These are phyloP conservation scores for Dreissena polymorpha DNA, from an alignment of 1,140 invertebrate genomes.

Conservation along the genomic window DNA sequence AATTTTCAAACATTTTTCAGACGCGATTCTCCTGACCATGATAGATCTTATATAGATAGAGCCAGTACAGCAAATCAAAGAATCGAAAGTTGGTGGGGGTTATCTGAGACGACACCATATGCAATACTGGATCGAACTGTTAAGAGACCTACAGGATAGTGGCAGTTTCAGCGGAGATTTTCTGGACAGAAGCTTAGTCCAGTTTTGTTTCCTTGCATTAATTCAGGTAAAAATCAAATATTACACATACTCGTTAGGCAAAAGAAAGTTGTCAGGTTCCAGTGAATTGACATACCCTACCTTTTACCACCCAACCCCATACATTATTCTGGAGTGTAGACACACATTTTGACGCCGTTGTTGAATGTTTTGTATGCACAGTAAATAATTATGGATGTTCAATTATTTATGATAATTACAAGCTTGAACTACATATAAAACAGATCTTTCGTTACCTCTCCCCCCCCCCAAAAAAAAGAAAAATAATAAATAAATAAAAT, in stretches of 20 bases:
- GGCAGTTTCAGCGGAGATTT: slow-evolving; percentile 34
- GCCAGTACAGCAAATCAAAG: slow-evolving; percentile 60
- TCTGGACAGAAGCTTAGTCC: slow-evolving; percentile 55
- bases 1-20: slow-evolving; percentile 49
- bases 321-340: no score
- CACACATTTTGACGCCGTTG: no score
- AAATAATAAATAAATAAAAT: no score
- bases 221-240: slow-evolving; percentile 32
- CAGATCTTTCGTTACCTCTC: no score
- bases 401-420: no score
- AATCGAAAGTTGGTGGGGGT: slow-evolving; percentile 60
- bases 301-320: no score
- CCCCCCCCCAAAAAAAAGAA: no score
- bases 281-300: no score
- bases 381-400: no score
- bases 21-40: slow-evolving; percentile 8
- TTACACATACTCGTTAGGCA: not conserved
- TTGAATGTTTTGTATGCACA: no score
- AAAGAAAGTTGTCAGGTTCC: not conserved
- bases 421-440: no score
- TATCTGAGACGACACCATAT: slow-evolving; percentile 46
- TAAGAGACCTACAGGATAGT: slow-evolving; percentile 25
- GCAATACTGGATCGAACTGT: slow-evolving; percentile 56
- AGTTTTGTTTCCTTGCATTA: slow-evolving; percentile 54
- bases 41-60: slow-evolving; percentile 50